Evolutionary conservation across 2,797 vertebrate genomes (phyloP), one percentile per base, ranked within the genome.

Genomic region (Glyptemys insculpta): DNA sequence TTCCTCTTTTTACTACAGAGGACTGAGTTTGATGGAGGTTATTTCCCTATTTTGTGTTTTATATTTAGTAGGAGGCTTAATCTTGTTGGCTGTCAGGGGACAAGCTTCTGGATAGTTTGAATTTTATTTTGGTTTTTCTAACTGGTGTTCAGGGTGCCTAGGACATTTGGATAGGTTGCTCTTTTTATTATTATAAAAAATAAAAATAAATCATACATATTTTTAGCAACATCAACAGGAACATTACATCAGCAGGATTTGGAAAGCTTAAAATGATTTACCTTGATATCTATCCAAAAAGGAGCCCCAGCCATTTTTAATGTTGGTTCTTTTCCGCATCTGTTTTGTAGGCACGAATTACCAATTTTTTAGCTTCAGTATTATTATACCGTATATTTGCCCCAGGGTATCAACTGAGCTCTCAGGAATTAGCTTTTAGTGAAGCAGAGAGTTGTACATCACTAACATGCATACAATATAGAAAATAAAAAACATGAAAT

Each of bases 301-400:
- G 5, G 11, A 93, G 25, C 41, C 25, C 21, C 25, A 76, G 41
- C 7, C 25, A 76, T 44, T 47, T 74, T 76, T 86, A 92, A 68
- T 79, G 85, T 79, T 68, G 8, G 0, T 0, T 68, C 15, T 74
- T 92, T 81, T 85, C 2, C 12, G 53, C 53, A 76, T 6, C 8
- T 65, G 14, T 94, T 95, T 93, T 56, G 25, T 92, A 86, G 91
- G 57, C 12, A 94, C 27, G 87, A 93, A 94, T 94, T 93, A 65
- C 87, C 88, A 68, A 56, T 89, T 7, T 56, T 53, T 2, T 56
- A 27, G 34, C 81, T 29, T 56, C 83, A 85, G 89, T 92, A 74
- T 29, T 95, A 88, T 89, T 62, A 91, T 83, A 93, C 92, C 86
- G 86, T 56, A 82, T 72, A 79, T 80, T 89, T 82, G 2, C 79